Conservation (phyloP, 2,113 vertebrate species). For the Chaetorhynchus papuensis region DNA sequence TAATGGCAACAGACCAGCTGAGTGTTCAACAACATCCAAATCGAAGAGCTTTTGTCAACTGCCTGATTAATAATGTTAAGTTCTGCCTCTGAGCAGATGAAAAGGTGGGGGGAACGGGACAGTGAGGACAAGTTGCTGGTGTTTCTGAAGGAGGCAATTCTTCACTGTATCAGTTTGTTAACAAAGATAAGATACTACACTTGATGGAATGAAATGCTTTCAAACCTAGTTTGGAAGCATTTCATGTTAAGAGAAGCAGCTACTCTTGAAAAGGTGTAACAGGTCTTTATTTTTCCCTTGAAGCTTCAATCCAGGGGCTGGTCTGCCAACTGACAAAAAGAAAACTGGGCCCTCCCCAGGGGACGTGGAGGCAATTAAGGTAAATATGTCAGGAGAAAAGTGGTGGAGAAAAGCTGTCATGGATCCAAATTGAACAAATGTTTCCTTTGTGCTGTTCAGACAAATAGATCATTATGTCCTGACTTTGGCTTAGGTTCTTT, state of each 20-base stretch:
- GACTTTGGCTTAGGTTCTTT: background rate
- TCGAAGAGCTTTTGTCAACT: background rate
- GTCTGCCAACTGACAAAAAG: constrained; percentile 88
- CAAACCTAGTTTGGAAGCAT: constrained; percentile 74
- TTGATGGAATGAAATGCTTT: constrained; percentile 75
- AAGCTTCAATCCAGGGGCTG: constrained; percentile 92
- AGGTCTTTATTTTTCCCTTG: background rate
- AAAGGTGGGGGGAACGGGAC: background rate
- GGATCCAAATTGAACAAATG: background rate
- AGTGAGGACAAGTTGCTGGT: constrained; percentile 47
- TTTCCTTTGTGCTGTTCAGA: background rate
- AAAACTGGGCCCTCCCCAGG: constrained; percentile 86
- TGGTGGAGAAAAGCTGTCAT: fast-evolving
- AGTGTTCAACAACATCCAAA: constrained; percentile 55
- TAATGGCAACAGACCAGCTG: background rate
- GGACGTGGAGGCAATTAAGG: constrained; percentile 97
- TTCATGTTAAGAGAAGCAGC: constrained; percentile 70
- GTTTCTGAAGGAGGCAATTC: constrained; percentile 83
- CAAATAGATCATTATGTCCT: fast-evolving
- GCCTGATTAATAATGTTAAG: background rate
- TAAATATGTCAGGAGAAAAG: constrained; percentile 26
- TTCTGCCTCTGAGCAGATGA: background rate
- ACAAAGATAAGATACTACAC: constrained; percentile 96
- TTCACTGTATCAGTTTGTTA: constrained; percentile 89
- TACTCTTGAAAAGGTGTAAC: background rate